Evolutionary conservation across 2,797 vertebrate species (phyloP).

Genomic region (Nannoperca australis): DNA sequence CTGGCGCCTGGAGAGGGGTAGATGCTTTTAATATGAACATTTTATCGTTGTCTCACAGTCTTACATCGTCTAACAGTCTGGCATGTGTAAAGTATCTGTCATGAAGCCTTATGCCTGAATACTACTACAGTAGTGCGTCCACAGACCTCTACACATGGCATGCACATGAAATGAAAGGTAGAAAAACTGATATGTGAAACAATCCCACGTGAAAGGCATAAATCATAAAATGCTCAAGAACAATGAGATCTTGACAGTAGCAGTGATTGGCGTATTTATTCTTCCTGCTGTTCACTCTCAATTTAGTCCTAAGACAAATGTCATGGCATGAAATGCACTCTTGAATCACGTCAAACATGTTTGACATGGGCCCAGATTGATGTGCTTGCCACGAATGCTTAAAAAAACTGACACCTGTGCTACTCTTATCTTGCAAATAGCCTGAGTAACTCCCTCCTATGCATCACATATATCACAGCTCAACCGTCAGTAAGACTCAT

Average conservation of each 20-base stretch:
- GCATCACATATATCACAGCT: constrained; percentile 37
- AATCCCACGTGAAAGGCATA: constrained; percentile 65
- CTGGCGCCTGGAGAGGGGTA: constrained; percentile 87
- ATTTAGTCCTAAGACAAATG: constrained; percentile 64
- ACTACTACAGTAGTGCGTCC: constrained; percentile 59
- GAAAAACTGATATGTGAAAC: constrained; percentile 63
- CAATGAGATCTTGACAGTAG: constrained; percentile 61
- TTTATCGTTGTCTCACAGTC: constrained; percentile 86
- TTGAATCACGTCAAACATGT: constrained; percentile 65
- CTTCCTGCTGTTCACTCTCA: constrained; percentile 56
- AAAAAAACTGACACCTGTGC: constrained; percentile 53
- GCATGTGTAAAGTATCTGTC: constrained; percentile 84
- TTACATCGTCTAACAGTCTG: constrained; percentile 83
- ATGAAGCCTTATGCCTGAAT: constrained; percentile 66
- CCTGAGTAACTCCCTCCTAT: constrained; percentile 24
- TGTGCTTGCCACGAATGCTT: constrained; percentile 42
- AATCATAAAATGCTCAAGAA: constrained; percentile 55
- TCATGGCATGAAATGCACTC: constrained; percentile 59
- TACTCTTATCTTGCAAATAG: constrained; percentile 43
- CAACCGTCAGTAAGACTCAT: constrained; percentile 17
- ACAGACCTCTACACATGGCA: constrained; percentile 70
- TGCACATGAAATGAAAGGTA: constrained; percentile 69
- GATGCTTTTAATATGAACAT: constrained; percentile 88
- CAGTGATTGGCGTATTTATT: constrained; percentile 69
- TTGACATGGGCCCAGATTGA: constrained; percentile 53